Percentiles rank a stretch among this genome's conserved stretches.
Evolutionary conservation across 1,140 invertebrate species (phyloP).

Genomic region (Tribolium castaneum): DNA sequence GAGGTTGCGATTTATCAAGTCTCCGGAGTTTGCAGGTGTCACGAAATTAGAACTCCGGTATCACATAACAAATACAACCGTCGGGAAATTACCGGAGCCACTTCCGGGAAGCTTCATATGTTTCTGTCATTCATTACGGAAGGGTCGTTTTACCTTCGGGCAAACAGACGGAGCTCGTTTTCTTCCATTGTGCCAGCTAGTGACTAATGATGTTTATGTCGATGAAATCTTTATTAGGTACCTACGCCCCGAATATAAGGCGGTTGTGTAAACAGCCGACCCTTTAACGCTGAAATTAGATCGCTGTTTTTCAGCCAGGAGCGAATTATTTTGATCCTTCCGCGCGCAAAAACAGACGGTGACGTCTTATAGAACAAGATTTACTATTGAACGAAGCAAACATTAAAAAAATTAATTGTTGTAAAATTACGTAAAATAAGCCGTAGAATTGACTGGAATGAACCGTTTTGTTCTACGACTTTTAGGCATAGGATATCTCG

Average conservation of each 20-base stretch:
- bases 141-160: constrained; percentile 26
- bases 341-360: neutral
- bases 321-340: neutral
- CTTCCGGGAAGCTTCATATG: constrained; percentile 42
- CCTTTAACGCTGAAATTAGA: constrained; percentile 2
- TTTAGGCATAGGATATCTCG: too few relatives aligned
- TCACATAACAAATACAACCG: constrained; percentile 47
- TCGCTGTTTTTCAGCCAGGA: neutral
- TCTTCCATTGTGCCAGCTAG: constrained; percentile 11
- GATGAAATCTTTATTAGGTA: constrained; percentile 22
- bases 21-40: constrained; percentile 42
- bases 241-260: neutral
- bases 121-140: constrained; percentile 41
- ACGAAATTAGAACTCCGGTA: constrained; percentile 40
- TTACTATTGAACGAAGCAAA: too few relatives aligned
- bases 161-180: constrained; percentile 11
- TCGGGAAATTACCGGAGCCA: constrained; percentile 43
- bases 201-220: constrained; percentile 33
- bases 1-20: constrained; percentile 28
- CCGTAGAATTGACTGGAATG: too few relatives aligned
- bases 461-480: too few relatives aligned
- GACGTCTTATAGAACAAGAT: too few relatives aligned
- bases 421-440: too few relatives aligned
- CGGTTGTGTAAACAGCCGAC: neutral
- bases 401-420: too few relatives aligned